Evolutionary conservation across 2,888 invertebrate species (phyloP).

Genomic region (Temnothorax ravouxi): DNA sequence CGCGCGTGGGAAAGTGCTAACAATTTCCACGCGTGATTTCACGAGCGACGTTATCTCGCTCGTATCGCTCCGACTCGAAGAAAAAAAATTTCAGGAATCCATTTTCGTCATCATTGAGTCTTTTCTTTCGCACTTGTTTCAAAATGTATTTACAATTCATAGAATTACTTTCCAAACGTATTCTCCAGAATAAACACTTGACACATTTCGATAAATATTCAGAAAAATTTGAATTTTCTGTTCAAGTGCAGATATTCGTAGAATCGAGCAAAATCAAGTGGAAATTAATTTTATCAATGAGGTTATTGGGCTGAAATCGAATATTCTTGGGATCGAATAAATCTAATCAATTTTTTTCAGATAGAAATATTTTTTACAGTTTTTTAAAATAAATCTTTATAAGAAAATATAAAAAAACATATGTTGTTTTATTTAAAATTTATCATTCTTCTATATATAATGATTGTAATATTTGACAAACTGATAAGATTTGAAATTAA

Average conservation of each 20-base stretch:
- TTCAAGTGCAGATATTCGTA: not conserved
- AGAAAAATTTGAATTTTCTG: not conserved
- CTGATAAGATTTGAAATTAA: not conserved
- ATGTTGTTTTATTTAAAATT: not conserved
- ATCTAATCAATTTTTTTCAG: not conserved
- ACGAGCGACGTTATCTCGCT: not conserved
- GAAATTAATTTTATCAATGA: not conserved
- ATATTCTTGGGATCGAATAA: not conserved
- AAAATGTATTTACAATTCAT: not conserved
- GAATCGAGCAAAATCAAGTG: not conserved
- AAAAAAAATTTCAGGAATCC: not conserved
- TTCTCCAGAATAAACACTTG: not conserved
- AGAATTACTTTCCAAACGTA: not conserved
- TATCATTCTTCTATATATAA: not conserved
- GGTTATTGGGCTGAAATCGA: not conserved
- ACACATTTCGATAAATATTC: slow-evolving; percentile 19
- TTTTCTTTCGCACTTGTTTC: not conserved
- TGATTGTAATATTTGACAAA: not conserved
- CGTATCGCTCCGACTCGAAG: not conserved
- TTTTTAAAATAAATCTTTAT: not conserved
- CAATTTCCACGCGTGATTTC: slow-evolving; percentile 45
- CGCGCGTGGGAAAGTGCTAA: slow-evolving; percentile 37
- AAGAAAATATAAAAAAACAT: not conserved
- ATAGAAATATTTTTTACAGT: not conserved
- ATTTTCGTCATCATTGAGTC: not conserved